Conservation (phyloP, 2,888 invertebrate genomes). For the Euclidia mi region DNA sequence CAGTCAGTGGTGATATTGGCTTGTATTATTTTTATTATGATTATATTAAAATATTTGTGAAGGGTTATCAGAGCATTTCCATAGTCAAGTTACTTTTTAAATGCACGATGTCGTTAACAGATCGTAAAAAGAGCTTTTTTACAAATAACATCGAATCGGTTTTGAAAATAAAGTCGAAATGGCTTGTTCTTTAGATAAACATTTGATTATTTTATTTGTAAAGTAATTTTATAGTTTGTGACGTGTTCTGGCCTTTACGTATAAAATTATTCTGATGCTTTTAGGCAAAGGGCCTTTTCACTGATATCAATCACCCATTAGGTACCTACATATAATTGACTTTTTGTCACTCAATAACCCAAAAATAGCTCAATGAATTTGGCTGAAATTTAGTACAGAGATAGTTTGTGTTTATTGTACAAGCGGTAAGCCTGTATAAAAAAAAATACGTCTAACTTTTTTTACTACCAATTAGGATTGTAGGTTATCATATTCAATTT, state of each 20-base stretch:
- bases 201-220: not conserved
- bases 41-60: slow-evolving; percentile 7
- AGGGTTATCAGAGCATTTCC: slow-evolving; percentile 10
- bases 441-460: too few relatives aligned
- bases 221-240: not conserved
- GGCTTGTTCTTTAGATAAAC: not conserved
- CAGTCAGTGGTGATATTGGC: slow-evolving; percentile 36
- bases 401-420: too few relatives aligned
- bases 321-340: too few relatives aligned
- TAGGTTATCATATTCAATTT: too few relatives aligned
- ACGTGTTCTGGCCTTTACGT: not conserved
- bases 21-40: slow-evolving; percentile 20
- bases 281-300: too few relatives aligned
- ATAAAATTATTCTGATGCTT: too few relatives aligned
- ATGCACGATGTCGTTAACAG: slow-evolving; percentile 6
- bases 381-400: too few relatives aligned
- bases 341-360: too few relatives aligned
- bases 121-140: slow-evolving; percentile 14
- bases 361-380: too few relatives aligned
- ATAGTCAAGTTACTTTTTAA: not conserved
- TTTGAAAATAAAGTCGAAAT: not conserved
- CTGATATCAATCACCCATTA: too few relatives aligned
- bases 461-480: too few relatives aligned
- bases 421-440: too few relatives aligned
- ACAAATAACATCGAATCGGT: slow-evolving; percentile 7